phyloP scores from a whole-genome alignment of 2,797 vertebrate species.

The Propithecus deckenii region DNA sequence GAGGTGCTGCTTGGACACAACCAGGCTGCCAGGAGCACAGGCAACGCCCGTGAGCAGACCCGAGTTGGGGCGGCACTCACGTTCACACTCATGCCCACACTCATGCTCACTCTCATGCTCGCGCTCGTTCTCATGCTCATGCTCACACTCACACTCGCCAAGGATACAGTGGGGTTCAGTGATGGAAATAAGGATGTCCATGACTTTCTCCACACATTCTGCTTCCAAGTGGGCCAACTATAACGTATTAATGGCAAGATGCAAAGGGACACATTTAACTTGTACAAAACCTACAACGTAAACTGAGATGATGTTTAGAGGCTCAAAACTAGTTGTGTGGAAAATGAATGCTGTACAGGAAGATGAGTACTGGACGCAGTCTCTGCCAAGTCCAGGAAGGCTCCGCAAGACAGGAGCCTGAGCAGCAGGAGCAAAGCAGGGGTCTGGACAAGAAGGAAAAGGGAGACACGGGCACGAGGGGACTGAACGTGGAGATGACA shows the following conservation, averaged over 20 bases:
- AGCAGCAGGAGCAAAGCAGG: background rate
- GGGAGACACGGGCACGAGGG: accelerated
- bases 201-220: accelerated
- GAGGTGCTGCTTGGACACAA: background rate
- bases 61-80: background rate
- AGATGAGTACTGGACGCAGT: background rate
- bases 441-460: background rate
- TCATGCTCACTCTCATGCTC: no score
- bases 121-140: no score
- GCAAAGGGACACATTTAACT: background rate
- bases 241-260: no score
- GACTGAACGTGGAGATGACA: background rate
- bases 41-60: accelerated
- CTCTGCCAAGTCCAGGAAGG: background rate
- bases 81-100: accelerated
- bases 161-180: background rate
- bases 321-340: background rate
- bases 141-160: accelerated
- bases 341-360: background rate
- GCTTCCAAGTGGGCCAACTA: background rate
- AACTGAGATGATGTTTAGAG: background rate
- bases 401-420: background rate
- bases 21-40: background rate
- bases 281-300: background rate
- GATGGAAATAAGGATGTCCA: background rate